These are phyloP conservation scores for Ceriagrion tenellum DNA, from an alignment of 2,888 invertebrate genomes.

Conservation along the genomic window DNA sequence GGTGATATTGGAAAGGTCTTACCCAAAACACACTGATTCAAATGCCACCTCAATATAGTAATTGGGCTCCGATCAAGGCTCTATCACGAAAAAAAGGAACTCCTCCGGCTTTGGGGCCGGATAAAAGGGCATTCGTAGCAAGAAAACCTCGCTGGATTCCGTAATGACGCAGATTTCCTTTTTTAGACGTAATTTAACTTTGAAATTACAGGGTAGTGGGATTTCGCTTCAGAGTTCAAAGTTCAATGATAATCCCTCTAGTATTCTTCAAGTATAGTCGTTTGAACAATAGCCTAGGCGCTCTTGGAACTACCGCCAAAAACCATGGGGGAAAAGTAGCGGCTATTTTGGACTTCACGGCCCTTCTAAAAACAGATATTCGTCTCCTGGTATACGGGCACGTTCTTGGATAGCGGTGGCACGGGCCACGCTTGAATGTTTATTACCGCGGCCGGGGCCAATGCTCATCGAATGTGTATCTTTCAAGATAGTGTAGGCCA, in stretches of 20 bases:
- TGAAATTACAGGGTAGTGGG: not conserved
- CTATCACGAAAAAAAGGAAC: too few relatives aligned
- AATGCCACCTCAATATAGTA: too few relatives aligned
- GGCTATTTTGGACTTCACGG: constrained; percentile 38
- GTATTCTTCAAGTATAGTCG: not conserved
- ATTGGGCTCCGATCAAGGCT: too few relatives aligned
- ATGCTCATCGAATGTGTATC: not conserved
- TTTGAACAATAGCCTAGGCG: not conserved
- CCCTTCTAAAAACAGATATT: constrained; percentile 42
- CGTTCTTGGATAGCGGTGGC: not conserved
- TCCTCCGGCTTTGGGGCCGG: too few relatives aligned
- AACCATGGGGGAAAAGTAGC: not conserved
- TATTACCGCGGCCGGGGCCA: not conserved
- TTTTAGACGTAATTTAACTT: not conserved
- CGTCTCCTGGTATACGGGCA: constrained; percentile 28
- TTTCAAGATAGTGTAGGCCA: not conserved
- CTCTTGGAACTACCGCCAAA: not conserved
- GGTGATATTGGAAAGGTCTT: too few relatives aligned
- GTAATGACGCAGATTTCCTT: not conserved
- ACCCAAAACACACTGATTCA: too few relatives aligned
- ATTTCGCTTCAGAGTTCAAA: not conserved
- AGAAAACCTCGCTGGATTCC: not conserved
- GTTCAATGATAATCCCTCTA: not conserved
- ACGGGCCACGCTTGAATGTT: not conserved
- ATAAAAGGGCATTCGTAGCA: not conserved